Evolutionary conservation across 2,113 vertebrate species (phyloP).

Genomic region (Centropus unirufus): DNA sequence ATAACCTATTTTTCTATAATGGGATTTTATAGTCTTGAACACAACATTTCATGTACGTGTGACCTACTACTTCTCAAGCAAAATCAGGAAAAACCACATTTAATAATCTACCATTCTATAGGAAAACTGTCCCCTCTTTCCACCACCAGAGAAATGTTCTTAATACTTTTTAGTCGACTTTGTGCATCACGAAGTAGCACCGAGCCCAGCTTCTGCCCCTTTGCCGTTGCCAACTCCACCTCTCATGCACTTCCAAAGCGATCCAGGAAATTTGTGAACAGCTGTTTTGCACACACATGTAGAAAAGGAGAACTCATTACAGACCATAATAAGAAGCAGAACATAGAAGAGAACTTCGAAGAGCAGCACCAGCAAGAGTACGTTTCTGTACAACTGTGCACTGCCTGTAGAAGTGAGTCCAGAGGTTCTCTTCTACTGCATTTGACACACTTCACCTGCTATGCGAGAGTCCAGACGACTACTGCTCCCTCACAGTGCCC

Average conservation of each 20-base stretch:
- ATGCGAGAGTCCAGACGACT: neutral
- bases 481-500: neutral
- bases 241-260: neutral
- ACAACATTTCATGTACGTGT: neutral
- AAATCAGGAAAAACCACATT: neutral
- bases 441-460: neutral
- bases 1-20: neutral
- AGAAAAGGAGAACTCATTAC: neutral
- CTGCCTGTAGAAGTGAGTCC: neutral
- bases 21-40: neutral
- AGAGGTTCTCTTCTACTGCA: neutral
- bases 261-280: constrained; percentile 4
- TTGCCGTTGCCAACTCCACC: neutral
- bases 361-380: neutral
- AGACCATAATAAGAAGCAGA: neutral
- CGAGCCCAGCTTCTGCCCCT: neutral
- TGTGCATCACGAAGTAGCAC: neutral
- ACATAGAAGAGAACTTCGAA: neutral
- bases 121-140: constrained; percentile 21
- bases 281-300: neutral
- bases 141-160: neutral
- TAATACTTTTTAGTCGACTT: constrained; percentile 4
- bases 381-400: neutral
- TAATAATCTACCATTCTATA: neutral
- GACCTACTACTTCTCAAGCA: neutral